A percentile compares a stretch with the other conserved stretches of the same genome.
phyloP scores from a whole-genome alignment of 2,797 vertebrate genomes.

The Pelobates cultripes region DNA sequence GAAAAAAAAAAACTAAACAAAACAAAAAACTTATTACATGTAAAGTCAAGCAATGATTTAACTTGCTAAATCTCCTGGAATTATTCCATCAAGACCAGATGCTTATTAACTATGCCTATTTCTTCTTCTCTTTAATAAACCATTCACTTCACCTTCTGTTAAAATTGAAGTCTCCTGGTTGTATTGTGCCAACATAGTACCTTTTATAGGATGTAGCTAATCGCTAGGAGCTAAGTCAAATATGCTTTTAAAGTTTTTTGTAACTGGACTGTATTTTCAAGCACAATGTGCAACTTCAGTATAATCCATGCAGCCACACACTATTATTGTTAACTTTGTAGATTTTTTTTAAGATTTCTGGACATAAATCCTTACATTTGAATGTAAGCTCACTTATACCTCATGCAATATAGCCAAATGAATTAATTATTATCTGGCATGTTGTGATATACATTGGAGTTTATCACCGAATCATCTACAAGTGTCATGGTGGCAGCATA shows the following conservation, averaged over 20 bases:
- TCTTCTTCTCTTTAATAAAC: slow-evolving; percentile 8
- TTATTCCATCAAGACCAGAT: slow-evolving; percentile 40
- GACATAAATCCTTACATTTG: too few relatives aligned
- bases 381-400: too few relatives aligned
- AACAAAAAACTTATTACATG: slow-evolving; percentile 13
- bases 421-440: too few relatives aligned
- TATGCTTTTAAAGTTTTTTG: neutral
- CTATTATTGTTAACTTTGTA: too few relatives aligned
- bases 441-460: too few relatives aligned
- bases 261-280: neutral
- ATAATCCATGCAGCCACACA: too few relatives aligned
- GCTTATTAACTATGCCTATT: slow-evolving; percentile 28
- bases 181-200: slow-evolving; percentile 1
- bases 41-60: slow-evolving; percentile 50
- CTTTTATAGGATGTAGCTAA: slow-evolving; percentile 15
- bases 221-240: neutral
- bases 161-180: slow-evolving; percentile 17
- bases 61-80: slow-evolving; percentile 49
- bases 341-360: too few relatives aligned
- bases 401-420: too few relatives aligned
- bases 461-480: too few relatives aligned
- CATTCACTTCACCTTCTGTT: slow-evolving; percentile 39
- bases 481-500: too few relatives aligned
- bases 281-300: neutral
- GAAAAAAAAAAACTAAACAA: slow-evolving; percentile 34